phyloP scores from a whole-genome alignment of 2,113 vertebrate species.

The Phaethornis superciliosus region DNA sequence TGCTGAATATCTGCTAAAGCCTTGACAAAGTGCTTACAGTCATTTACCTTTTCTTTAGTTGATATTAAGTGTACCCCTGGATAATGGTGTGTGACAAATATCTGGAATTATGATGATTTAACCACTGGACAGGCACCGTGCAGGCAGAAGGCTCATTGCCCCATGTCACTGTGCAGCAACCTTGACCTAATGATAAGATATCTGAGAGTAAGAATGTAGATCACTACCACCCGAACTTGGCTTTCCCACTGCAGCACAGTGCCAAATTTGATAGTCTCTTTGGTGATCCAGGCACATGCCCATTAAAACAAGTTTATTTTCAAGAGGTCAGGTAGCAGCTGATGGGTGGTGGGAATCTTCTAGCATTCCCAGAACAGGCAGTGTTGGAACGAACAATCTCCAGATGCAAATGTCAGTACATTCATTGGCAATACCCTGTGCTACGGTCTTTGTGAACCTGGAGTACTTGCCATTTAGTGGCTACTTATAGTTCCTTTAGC shows the following conservation, averaged over 20 bases:
- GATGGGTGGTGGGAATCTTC: background rate
- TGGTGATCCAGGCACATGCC: slow-evolving; percentile 11
- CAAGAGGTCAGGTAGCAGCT: slow-evolving; percentile 40
- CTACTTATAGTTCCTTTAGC: background rate
- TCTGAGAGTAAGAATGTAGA: background rate
- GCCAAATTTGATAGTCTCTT: slow-evolving; percentile 57
- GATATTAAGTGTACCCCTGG: background rate
- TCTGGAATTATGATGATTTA: background rate
- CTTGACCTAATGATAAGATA: background rate
- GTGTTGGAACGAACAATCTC: background rate
- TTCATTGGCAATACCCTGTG: background rate
- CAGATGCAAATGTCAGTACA: background rate
- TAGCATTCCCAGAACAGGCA: slow-evolving; percentile 33
- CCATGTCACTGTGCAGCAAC: background rate
- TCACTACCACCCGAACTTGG: background rate
- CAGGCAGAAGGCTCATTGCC: background rate
- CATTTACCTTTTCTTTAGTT: background rate
- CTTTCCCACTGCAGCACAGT: background rate
- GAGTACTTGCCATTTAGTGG: background rate
- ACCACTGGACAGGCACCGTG: background rate
- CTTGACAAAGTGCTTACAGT: background rate
- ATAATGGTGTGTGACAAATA: background rate
- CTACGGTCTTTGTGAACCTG: background rate
- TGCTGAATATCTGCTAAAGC: background rate
- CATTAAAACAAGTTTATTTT: slow-evolving; percentile 30